Base-by-base conservation (phyloP, 2,113 vertebrate species). In the Crotalus helleri region DNA sequence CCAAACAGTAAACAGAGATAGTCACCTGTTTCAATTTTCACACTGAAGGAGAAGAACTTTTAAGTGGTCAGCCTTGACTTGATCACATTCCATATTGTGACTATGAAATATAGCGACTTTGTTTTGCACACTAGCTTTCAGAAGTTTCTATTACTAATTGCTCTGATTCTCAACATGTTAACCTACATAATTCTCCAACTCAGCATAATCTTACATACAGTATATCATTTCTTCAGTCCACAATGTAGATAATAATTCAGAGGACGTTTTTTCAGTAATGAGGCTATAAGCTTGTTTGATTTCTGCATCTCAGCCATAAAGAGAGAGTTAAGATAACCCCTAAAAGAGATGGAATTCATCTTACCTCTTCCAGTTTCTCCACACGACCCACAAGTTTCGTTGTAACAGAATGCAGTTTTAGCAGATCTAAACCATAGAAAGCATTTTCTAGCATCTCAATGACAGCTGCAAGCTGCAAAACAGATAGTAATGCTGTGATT, bases 381-480 rank as follows among this genome's bases (percentile, higher is more conserved):
- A 99, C 97, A 0, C 98, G 98, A 7, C 98, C 97, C 94, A 98
- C 95, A 90, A 99, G 98, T 95, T 99, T 99, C 54, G 97, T 98
- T 26, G 99, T 99, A 54, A 99, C 95, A 0, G 98, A 98, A 93
- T 99, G 99, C 90, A 99, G 96, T 95, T 99, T 99, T 93, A 99
- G 95, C 24, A 99, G 98, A 96, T 99, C 99, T 95, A 99, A 97
- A 61, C 99, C 99, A 57, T 98, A 99, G 94, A 99, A 98, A 26
- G 99, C 98, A 5, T 98, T 98, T 97, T 99, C 99, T 95, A 99
- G 98, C 97, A 99, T 97, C 96, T 99, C 99, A 0, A 99, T 96
- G n/a, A 99, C 97, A 49, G 98, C 98, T 91, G 99, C 98, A 17
- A 99, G 95, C 99, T 99, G 95, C 15, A 97, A 96, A 92, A 86